A percentile compares a stretch with the other conserved stretches of the same genome.
Evolutionary conservation across 1,140 invertebrate genomes (phyloP).

Genomic region (Macrocentrus cingulum): DNA sequence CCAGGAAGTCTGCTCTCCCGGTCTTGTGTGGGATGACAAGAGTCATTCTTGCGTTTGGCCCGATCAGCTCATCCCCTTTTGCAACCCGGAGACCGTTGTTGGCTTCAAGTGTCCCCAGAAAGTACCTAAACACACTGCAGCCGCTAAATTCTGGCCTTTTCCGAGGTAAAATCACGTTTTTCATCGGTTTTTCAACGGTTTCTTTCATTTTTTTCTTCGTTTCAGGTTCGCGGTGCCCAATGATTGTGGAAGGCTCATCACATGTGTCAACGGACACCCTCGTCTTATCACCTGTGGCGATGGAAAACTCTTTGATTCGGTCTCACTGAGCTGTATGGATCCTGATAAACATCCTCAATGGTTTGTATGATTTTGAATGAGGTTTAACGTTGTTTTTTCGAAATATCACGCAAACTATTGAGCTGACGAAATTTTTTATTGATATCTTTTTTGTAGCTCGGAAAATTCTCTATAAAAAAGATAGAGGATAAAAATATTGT

Average conservation of each 20-base stretch:
- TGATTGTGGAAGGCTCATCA: conserved; percentile 81
- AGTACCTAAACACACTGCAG: conserved; percentile 73
- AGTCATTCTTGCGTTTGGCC: conserved; percentile 92
- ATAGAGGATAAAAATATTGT: too few relatives aligned
- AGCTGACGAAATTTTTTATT: too few relatives aligned
- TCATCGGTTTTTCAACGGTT: background rate
- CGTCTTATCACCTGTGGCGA: conserved; percentile 84
- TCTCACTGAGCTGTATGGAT: conserved; percentile 80
- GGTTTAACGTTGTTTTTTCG: background rate
- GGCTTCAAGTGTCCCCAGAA: conserved; percentile 84
- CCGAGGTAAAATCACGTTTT: conserved; percentile 59
- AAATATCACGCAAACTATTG: too few relatives aligned
- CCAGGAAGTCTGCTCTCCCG: conserved; percentile 79
- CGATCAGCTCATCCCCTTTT: conserved; percentile 80
- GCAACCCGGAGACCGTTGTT: conserved; percentile 83
- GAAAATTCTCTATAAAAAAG: too few relatives aligned
- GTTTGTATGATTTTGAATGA: conserved; percentile 35
- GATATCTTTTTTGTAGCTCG: too few relatives aligned
- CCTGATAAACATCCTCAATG: conserved; percentile 73
- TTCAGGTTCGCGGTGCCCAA: conserved; percentile 76
- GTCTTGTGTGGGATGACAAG: conserved; percentile 84
- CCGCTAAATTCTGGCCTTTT: conserved; percentile 87
- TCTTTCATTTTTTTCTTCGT: conserved; percentile 13
- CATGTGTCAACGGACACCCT: conserved; percentile 84
- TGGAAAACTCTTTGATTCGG: conserved; percentile 81